Evolutionary conservation across 2,113 vertebrate species (phyloP).

Genomic region (Psophia crepitans): DNA sequence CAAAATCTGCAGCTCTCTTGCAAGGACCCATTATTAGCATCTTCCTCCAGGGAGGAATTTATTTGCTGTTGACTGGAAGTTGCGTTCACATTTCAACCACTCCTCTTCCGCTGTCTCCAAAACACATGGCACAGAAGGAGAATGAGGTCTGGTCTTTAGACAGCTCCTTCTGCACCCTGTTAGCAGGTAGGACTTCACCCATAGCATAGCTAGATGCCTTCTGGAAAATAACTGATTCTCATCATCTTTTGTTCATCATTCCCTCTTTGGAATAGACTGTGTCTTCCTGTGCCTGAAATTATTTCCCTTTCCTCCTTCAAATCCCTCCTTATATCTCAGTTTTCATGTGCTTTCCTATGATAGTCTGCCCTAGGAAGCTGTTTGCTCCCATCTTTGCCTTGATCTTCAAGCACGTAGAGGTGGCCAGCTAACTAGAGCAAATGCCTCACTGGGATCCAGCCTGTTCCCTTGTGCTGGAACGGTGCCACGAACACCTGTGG

Average conservation of each 20-base stretch:
- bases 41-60: conserved; percentile 9
- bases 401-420: neutral
- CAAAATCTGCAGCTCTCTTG: neutral
- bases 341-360: neutral
- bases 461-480: neutral
- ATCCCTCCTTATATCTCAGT: neutral
- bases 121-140: neutral
- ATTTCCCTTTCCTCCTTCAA: conserved; percentile 14
- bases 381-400: conserved; percentile 8
- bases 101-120: neutral
- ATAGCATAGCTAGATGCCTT: neutral
- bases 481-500: neutral
- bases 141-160: neutral
- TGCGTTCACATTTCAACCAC: neutral
- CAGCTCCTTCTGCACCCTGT: neutral
- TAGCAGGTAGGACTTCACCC: neutral
- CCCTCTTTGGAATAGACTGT: neutral
- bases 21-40: conserved; percentile 8
- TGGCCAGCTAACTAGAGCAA: conserved; percentile 27
- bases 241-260: neutral
- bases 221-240: conserved; percentile 4
- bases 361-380: neutral
- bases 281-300: neutral
- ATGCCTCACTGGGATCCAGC: neutral
- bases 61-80: conserved; percentile 5